These are phyloP conservation scores for Galerucella nymphaeae DNA, from an alignment of 2,888 invertebrate species.

Conservation along the genomic window DNA sequence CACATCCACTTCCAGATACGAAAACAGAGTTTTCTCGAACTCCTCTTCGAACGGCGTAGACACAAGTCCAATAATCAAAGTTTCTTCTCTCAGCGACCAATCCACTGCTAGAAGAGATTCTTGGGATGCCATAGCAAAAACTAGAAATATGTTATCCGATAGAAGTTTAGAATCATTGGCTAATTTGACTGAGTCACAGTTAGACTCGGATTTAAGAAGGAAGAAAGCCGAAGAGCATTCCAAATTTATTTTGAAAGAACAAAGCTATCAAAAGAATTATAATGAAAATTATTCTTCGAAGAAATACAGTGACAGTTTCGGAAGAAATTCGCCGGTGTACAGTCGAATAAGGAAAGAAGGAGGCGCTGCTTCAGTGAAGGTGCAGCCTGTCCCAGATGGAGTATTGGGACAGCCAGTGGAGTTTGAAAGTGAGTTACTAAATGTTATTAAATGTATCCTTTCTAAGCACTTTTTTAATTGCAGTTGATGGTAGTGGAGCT, in stretches of 20 bases:
- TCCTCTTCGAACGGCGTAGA: constrained; percentile 62
- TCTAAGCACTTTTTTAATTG: neutral
- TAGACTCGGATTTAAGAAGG: constrained; percentile 64
- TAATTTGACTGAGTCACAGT: constrained; percentile 73
- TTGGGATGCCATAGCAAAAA: constrained; percentile 86
- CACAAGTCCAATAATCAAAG: constrained; percentile 70
- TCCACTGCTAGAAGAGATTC: constrained; percentile 72
- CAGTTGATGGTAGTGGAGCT: constrained; percentile 95
- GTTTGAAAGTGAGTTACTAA: constrained; percentile 85
- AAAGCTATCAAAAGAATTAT: constrained; percentile 49
- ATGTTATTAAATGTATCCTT: too few species aligned
- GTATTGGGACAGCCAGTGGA: constrained; percentile 91
- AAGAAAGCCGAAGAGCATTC: constrained; percentile 59
- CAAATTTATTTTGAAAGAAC: constrained; percentile 50
- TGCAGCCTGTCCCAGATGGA: constrained; percentile 88
- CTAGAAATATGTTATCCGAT: constrained; percentile 78
- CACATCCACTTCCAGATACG: constrained; percentile 54
- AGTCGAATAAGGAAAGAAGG: constrained; percentile 68
- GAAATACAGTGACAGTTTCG: constrained; percentile 57
- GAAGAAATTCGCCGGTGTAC: constrained; percentile 51
- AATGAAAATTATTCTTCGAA: constrained; percentile 53
- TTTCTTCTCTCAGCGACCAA: constrained; percentile 71
- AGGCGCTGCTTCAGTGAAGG: constrained; percentile 87
- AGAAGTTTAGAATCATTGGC: constrained; percentile 78
- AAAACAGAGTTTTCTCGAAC: constrained; percentile 54